Evolutionary conservation across 2,797 vertebrate species (phyloP).

Genomic region (Orestias chungarensis): DNA sequence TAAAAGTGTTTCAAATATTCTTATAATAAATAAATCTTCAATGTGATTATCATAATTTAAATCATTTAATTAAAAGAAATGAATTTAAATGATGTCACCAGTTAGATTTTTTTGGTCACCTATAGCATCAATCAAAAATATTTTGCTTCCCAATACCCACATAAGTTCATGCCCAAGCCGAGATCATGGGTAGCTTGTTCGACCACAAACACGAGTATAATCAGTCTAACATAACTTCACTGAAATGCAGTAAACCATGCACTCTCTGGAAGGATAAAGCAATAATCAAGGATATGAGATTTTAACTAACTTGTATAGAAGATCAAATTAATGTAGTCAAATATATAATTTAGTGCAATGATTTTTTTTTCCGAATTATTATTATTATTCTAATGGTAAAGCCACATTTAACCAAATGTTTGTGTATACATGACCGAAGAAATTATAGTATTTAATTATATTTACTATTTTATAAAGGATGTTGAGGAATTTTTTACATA

Average conservation of each 20-base stretch:
- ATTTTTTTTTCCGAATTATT: neutral
- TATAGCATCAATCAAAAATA: no score
- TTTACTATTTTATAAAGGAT: fast-evolving
- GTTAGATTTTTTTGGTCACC: no score
- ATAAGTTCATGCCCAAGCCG: neutral
- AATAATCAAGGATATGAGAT: neutral
- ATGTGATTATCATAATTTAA: no score
- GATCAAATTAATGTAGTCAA: neutral
- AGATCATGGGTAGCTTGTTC: neutral
- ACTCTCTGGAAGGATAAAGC: neutral
- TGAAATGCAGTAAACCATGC: neutral
- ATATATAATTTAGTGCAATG: neutral
- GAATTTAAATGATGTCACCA: no score
- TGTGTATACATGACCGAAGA: neutral
- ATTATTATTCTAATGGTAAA: neutral
- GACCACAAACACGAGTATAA: neutral
- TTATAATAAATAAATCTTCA: no score
- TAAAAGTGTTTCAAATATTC: no score
- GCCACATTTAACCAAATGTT: neutral
- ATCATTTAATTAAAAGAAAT: no score
- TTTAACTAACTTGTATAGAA: neutral
- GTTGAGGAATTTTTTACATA: neutral
- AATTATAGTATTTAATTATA: neutral
- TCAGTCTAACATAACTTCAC: neutral
- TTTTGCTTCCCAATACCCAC: no score